Conservation (phyloP, 2,888 invertebrate genomes). For the Aspidiotus rigidus region DNA sequence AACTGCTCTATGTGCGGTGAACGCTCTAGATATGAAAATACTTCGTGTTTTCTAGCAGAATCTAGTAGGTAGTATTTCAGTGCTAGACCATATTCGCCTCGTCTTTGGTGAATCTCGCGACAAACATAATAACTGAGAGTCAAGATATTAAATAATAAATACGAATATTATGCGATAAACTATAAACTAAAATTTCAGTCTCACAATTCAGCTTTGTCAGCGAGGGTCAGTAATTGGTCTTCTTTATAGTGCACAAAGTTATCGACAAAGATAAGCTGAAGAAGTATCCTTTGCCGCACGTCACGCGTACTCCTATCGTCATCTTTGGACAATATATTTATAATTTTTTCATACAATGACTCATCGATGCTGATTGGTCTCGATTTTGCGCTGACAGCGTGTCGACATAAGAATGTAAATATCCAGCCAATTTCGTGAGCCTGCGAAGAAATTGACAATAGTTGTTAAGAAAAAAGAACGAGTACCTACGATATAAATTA, state of each 20-base stretch:
- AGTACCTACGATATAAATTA: too few species aligned
- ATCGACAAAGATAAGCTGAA: constrained; percentile 58
- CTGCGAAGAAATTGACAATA: constrained; percentile 39
- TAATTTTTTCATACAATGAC: constrained; percentile 51
- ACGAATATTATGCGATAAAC: too few species aligned
- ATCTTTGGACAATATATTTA: constrained; percentile 49
- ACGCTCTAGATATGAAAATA: constrained; percentile 49
- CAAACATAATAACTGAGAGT: constrained; percentile 55
- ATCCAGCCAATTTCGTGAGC: constrained; percentile 55
- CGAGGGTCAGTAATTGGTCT: constrained; percentile 52
- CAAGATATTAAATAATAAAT: background rate
- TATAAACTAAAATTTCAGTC: constrained; percentile 35
- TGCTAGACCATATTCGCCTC: constrained; percentile 54
- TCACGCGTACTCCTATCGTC: constrained; percentile 35
- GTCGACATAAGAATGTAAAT: constrained; percentile 48
- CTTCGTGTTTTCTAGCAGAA: constrained; percentile 52
- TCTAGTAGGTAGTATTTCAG: constrained; percentile 60
- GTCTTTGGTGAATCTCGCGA: constrained; percentile 57
- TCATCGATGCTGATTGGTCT: constrained; percentile 43
- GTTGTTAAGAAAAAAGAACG: too few species aligned
- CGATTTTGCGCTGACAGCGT: constrained; percentile 52
- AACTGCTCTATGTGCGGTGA: constrained; percentile 37
- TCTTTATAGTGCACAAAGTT: constrained; percentile 52
- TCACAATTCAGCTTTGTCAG: constrained; percentile 57
- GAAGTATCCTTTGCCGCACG: constrained; percentile 63